phyloP scores from a whole-genome alignment of 2,888 invertebrate species.

The Phorcus lineatus region DNA sequence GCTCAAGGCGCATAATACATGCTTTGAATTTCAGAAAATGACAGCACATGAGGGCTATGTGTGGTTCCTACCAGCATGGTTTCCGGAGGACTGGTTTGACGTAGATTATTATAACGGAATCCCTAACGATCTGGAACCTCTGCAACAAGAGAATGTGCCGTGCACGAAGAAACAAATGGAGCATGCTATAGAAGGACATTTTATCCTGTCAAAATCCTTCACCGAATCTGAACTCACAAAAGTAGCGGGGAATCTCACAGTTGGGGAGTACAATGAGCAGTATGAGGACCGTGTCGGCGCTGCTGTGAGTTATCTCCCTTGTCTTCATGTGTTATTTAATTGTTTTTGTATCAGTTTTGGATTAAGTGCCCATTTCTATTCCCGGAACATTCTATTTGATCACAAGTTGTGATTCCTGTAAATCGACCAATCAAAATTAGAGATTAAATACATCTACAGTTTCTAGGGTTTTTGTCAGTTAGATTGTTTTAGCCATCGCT shows the following conservation, averaged over 20 bases:
- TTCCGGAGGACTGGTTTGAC: constrained; percentile 79
- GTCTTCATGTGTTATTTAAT: neutral
- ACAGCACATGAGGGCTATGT: constrained; percentile 82
- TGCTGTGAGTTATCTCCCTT: constrained; percentile 48
- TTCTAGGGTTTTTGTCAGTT: too few relatives aligned
- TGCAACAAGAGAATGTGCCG: constrained; percentile 77
- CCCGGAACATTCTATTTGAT: too few relatives aligned
- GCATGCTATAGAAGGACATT: constrained; percentile 84
- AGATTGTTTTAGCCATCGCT: too few relatives aligned
- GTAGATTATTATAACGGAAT: constrained; percentile 77
- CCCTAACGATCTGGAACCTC: constrained; percentile 46
- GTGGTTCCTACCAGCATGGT: constrained; percentile 90
- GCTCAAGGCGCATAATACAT: too few relatives aligned
- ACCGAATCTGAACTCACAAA: constrained; percentile 81
- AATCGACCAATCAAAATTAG: too few relatives aligned
- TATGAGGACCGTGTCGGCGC: constrained; percentile 55
- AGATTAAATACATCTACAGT: too few relatives aligned
- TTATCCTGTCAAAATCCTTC: constrained; percentile 83
- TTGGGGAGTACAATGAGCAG: constrained; percentile 80
- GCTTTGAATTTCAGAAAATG: constrained; percentile 68
- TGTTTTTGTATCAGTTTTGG: too few relatives aligned
- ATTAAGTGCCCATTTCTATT: too few relatives aligned
- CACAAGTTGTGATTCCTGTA: too few relatives aligned
- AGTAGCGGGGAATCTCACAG: constrained; percentile 80
- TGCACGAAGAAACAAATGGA: constrained; percentile 80